These are phyloP conservation scores for Nipponia nippon DNA, from an alignment of 2,113 vertebrate species.

Conservation along the genomic window DNA sequence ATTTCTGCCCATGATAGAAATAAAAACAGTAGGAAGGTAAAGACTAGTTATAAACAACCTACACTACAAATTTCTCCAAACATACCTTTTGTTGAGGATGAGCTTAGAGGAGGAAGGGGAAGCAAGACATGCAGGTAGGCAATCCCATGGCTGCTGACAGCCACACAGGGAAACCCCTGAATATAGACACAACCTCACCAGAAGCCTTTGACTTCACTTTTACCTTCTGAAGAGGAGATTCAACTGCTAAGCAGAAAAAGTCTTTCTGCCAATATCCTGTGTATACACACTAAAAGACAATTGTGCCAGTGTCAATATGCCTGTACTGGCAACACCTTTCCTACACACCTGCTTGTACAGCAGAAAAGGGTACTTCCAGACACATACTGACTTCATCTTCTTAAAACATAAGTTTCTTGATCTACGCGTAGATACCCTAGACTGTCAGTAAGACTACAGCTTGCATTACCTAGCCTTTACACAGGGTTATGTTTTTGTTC, in stretches of 20 bases:
- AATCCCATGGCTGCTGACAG: neutral
- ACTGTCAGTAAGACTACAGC: neutral
- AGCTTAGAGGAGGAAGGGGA: neutral
- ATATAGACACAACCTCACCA: neutral
- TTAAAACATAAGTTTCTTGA: neutral
- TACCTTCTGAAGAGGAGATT: neutral
- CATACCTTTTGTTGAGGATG: neutral
- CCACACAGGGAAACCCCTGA: neutral
- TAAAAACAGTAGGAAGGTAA: neutral
- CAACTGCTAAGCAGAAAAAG: neutral
- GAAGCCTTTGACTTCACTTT: neutral
- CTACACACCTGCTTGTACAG: neutral
- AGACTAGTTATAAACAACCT: neutral
- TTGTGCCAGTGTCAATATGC: no score
- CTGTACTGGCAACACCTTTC: neutral
- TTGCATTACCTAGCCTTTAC: neutral
- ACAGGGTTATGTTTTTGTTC: neutral
- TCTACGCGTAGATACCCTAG: neutral
- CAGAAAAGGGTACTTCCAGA: neutral
- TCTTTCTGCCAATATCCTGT: neutral
- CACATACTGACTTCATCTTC: neutral
- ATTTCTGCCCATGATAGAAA: neutral
- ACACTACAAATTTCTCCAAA: neutral
- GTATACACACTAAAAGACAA: neutral
- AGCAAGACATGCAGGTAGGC: neutral